These are phyloP conservation scores for Saguinus oedipus DNA, from an alignment of 2,797 vertebrate species.

Conservation along the genomic window DNA sequence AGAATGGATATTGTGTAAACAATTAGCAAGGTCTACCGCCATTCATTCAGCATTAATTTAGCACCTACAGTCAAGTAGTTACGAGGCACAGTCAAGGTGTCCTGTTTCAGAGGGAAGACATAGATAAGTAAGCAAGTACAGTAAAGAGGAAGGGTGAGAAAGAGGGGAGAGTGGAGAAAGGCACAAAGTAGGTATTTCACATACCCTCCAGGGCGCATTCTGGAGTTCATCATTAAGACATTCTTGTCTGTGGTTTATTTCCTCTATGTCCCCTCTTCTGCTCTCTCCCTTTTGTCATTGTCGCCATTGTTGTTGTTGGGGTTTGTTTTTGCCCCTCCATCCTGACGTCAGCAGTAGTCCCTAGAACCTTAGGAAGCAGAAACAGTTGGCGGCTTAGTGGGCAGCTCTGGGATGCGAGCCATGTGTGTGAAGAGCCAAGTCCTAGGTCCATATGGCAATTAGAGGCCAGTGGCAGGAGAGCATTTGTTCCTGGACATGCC, in stretches of 20 bases:
- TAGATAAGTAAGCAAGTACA: neutral
- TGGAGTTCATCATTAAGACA: accelerated
- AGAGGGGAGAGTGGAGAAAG: neutral
- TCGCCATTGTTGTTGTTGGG: accelerated
- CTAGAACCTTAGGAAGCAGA: neutral
- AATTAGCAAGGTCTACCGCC: neutral
- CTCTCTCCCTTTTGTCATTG: neutral
- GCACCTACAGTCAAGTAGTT: neutral
- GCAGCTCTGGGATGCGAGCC: conserved; percentile 1
- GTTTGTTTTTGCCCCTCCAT: neutral
- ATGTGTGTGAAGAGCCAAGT: neutral
- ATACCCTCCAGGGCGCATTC: neutral
- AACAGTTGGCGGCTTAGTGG: neutral
- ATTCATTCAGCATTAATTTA: neutral
- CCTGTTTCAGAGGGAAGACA: neutral
- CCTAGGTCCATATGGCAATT: neutral
- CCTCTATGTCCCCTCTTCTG: neutral
- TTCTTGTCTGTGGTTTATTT: neutral
- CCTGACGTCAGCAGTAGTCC: neutral
- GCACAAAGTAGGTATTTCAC: too few relatives aligned
- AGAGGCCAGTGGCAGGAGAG: neutral
- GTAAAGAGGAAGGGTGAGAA: neutral
- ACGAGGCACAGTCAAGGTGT: neutral
- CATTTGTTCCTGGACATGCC: neutral
- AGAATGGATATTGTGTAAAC: neutral